These are phyloP conservation scores for Rhynchophorus ferrugineus DNA, from an alignment of 1,140 invertebrate species.

Conservation along the genomic window DNA sequence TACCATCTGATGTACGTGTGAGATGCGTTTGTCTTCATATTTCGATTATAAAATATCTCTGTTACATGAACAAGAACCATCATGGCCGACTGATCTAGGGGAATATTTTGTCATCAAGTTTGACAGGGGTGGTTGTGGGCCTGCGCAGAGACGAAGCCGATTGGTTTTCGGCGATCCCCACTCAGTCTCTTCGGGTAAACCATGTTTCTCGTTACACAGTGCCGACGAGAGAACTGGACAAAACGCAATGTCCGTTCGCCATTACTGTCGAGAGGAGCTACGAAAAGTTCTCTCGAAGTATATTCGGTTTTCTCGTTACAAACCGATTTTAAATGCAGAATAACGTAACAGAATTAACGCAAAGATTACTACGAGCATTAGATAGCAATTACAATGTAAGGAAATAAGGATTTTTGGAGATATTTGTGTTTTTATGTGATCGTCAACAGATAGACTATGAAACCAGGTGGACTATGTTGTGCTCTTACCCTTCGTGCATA, in stretches of 20 bases:
- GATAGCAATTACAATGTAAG: slow-evolving; percentile 64
- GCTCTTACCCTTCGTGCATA: slow-evolving; percentile 14
- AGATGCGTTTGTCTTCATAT: neutral
- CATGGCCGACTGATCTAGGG: slow-evolving; percentile 20
- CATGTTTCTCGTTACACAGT: slow-evolving; percentile 43
- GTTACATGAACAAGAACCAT: no score
- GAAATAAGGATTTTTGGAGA: slow-evolving; percentile 31
- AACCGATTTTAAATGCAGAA: slow-evolving; percentile 49
- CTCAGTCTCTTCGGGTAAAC: slow-evolving; percentile 41
- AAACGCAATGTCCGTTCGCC: slow-evolving; percentile 43
- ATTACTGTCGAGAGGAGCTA: slow-evolving; percentile 41
- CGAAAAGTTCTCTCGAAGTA: slow-evolving; percentile 40
- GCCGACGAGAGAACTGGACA: slow-evolving; percentile 39
- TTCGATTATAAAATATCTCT: no score
- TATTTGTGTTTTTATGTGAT: slow-evolving; percentile 27
- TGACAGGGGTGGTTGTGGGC: slow-evolving; percentile 10
- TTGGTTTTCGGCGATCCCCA: slow-evolving; percentile 37
- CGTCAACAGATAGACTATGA: slow-evolving; percentile 21
- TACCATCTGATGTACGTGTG: no score
- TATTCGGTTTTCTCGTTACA: slow-evolving; percentile 41
- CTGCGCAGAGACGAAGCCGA: slow-evolving; percentile 32
- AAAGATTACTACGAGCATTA: slow-evolving; percentile 56
- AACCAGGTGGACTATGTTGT: slow-evolving; percentile 33
- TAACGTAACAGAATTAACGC: slow-evolving; percentile 55
- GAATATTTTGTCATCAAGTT: slow-evolving; percentile 22